phyloP scores from a whole-genome alignment of 2,888 invertebrate genomes.

The Adineta ricciae region DNA sequence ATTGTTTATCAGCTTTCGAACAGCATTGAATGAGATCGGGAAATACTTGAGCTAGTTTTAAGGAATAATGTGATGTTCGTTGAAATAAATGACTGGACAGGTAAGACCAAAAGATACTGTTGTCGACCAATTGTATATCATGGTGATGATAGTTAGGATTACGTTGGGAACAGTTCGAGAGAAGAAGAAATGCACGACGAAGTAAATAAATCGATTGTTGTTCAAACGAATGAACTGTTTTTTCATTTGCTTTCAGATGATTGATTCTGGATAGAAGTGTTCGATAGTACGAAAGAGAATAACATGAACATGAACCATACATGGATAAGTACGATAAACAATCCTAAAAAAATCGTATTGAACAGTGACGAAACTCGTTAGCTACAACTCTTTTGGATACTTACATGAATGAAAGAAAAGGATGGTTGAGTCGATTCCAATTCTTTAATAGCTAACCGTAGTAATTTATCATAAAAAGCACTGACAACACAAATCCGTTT shows the following conservation, averaged over 20 bases:
- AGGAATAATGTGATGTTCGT: neutral
- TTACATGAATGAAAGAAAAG: neutral
- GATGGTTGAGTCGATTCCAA: neutral
- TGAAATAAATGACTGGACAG: constrained; percentile 9
- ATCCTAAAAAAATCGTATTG: neutral
- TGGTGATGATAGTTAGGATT: neutral
- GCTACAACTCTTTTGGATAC: neutral
- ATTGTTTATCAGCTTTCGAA: neutral
- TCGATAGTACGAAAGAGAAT: neutral
- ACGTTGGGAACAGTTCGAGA: neutral
- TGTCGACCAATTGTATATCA: neutral
- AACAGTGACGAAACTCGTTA: no score
- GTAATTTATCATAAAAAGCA: neutral
- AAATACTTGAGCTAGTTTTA: neutral
- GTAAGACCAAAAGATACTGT: neutral
- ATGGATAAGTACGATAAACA: neutral
- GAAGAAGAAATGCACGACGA: neutral
- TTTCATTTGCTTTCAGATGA: neutral
- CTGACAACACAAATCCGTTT: neutral
- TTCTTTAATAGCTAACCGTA: neutral
- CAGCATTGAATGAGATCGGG: constrained; percentile 6
- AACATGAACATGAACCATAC: neutral
- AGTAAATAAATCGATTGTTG: neutral
- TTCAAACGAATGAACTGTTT: neutral
- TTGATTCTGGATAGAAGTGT: neutral